Base-by-base conservation (phyloP, 2,797 vertebrate genomes). In the Malurus leucopterus region DNA sequence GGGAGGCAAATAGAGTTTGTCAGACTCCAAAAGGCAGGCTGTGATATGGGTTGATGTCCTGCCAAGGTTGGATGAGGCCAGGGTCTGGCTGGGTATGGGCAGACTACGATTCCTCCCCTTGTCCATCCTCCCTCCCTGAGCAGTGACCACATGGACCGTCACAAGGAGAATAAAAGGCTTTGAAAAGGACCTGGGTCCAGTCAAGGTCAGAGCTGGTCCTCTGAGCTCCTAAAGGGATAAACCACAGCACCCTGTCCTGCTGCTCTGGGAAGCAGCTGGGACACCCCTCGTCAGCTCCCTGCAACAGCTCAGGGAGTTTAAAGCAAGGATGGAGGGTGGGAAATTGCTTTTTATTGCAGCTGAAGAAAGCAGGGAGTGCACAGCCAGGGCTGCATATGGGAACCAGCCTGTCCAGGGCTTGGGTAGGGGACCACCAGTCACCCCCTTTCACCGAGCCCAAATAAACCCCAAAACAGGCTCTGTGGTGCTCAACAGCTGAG, bases 181-280 rank as follows among this genome's bases (percentile, higher is more conserved):
- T 70, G 83, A 43, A 57, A 36, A 78, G 20, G 22, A 69, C 22
- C 36, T 32, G 15, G 20, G 21, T 21, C 40, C 46, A 43, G 14
- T 5, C 77, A 49, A 78, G 64, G 17, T 32, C 71, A 61, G 17
- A 61, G 12, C 32, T 62, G 43, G 24, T 78, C 20, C 47, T 72
- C 40, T 69, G 34, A 49, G 3, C 3, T 29, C 27, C 51, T 59
- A 8, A 43, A 61, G 46, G 8, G 18, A 38, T 6, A 55, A 65
- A 63, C 1, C 6, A 5, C 40, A 34, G 20, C 19, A 75, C 12
- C 0, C 1, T 5, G 26, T n/a, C 44, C 32, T 4, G 1, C 27
- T 70, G 43, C 21, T 23, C 54, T 50, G 13, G 13, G 36, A 68
- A 77, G 22, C 10, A 30, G 32, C 47, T 69, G 32, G 53, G 49